Evolutionary conservation across 2,888 invertebrate genomes (phyloP), one percentile per base, ranked within the genome.

Genomic region (Dorcus parallelipipedus): DNA sequence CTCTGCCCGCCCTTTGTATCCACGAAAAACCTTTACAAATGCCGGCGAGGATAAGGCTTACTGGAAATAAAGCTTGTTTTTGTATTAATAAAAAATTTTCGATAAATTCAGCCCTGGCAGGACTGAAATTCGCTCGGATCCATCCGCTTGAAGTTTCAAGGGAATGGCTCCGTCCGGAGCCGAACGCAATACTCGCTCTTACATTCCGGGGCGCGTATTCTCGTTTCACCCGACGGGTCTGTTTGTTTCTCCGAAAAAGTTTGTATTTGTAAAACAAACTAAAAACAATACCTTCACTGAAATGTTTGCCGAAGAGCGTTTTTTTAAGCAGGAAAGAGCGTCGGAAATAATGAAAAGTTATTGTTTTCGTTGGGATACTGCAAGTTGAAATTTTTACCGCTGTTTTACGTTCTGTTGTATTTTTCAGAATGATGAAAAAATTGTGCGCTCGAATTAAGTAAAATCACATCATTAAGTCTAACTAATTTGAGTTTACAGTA

Each of bases 231-330:
- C 60, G 58, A 59, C 63, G 62, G 67, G 70, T 73, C 69, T 73
- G 70, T 73, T 74, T 74, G 73, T 71, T 75, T 56, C 71, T 74
- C 70, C 71, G 68, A 71, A 60, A 73, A 76, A 76, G 51, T 50
- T 56, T 72, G 71, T 71, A 73, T 71, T 74, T 68, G 72, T 71
- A 76, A 75, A 76, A 73, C 73, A 73, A 76, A 74, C 72, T 73
- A 74, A 74, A 73, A 74, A 68, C 69, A 68, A 66, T 69, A 68
- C 64, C 65, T 66, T 64, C 59, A 58, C 60, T 53, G 60, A 63
- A 61, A 63, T 65, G 63, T 64, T 62, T 62, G 54, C 60, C 47
- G 61, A 56, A 54, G 57, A 54, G 56, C 47, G 55, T 49, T 56
- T 50, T 56, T 56, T 38, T 52, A 33, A 7, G 26, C 26, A 7